phyloP scores from a whole-genome alignment of 2,888 invertebrate genomes.

The Catocala nupta region DNA sequence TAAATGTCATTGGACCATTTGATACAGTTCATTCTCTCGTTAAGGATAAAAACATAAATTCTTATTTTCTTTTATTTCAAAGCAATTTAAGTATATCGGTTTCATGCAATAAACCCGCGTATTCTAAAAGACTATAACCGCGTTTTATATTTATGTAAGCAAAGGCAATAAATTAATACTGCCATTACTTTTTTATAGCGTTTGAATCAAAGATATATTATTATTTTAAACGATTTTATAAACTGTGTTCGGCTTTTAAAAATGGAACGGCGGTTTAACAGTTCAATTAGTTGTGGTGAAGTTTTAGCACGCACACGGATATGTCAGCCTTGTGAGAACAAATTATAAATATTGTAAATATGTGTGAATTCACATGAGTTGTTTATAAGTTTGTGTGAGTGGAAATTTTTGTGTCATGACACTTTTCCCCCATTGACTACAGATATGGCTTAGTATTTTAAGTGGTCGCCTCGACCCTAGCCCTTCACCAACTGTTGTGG shows the following conservation, averaged over 20 bases:
- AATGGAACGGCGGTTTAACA: too few relatives aligned
- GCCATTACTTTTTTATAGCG: constrained; percentile 35
- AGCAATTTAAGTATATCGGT: constrained; percentile 7
- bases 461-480: too few relatives aligned
- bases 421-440: too few relatives aligned
- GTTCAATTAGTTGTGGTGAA: too few relatives aligned
- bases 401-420: too few relatives aligned
- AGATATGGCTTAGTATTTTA: too few relatives aligned
- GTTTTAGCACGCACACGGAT: too few relatives aligned
- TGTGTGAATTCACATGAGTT: too few relatives aligned
- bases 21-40: constrained; percentile 4
- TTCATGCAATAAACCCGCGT: constrained; percentile 8
- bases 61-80: constrained; percentile 4
- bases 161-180: constrained; percentile 23
- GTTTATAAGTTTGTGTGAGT: too few relatives aligned
- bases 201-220: constrained; percentile 25
- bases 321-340: too few relatives aligned
- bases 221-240: neutral
- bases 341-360: too few relatives aligned
- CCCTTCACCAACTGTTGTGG: too few relatives aligned
- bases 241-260: neutral
- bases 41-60: constrained; percentile 1
- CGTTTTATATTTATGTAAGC: constrained; percentile 10
- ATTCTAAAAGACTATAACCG: constrained; percentile 9
- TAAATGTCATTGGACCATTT: neutral